Evolutionary conservation across 2,113 vertebrate species (phyloP), one percentile per base, ranked within the genome.

Genomic region (Anseranas semipalmata): DNA sequence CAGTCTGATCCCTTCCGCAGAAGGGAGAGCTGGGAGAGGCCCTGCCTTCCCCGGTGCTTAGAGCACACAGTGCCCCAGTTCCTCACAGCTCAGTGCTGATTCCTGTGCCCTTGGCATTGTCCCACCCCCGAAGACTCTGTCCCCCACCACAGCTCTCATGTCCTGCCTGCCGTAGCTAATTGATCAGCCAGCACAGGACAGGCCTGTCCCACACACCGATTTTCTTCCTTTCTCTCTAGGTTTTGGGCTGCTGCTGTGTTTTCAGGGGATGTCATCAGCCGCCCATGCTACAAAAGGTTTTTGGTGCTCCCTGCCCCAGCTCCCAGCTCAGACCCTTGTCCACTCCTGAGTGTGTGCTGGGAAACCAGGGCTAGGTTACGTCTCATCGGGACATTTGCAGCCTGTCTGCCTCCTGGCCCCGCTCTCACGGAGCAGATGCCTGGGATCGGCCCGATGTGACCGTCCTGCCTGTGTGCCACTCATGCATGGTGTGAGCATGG

Each of bases 121-220:
- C 11, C 6, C 9, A 5, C 4, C 15, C 46, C 33, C 35, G 20
- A 3, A 6, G 59, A 30, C 8, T 0, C 0, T 41, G 46, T 41
- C 5, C 56, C 35, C 22, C 35, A 14, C 7, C 27, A 12, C 28
- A 45, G 27, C 7, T 32, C 30, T 46, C 19, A 0, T 33, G 3
- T 72, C 52, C 85, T 52, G 55, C 45, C 52, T 45, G 17, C n/a
- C 22, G 17, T 10, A 67, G 13, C 11, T 3, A 32, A 27, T 35
- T 52, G 3, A 50, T 11, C 45, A 67, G 16, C 43, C 48, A 43
- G 27, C 24, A 24, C 43, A 14, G 33, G 5, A 3, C 4, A 7
- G 2, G 55, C n/a, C 53, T 27, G 7, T 28, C 33, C 52, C 16
- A 7, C 10, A 1, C 63, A 14, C 6, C 9, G 11, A 2, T 65